Evolutionary conservation across 2,888 invertebrate species (phyloP), one percentile per base, ranked within the genome.

Genomic region (Zaprionus obscuricornis): DNA sequence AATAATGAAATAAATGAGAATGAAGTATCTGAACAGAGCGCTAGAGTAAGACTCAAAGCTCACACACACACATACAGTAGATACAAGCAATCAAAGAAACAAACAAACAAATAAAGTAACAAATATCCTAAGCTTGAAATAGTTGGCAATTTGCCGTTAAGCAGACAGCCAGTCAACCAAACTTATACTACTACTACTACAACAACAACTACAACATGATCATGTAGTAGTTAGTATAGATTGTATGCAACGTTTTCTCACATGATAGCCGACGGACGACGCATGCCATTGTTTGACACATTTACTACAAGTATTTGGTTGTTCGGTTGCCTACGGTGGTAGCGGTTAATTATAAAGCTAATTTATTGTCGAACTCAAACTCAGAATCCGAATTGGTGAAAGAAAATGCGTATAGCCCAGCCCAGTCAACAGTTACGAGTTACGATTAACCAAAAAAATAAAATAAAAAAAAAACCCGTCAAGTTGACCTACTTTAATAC

Each of bases 331-430:
- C 60, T 42, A 46, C 33, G 55, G 70, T 70, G 74, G 60, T 69
- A 65, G 60, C 74, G 29, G 57, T 54, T 74, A 74, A 74, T 69
- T 65, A 74, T 55, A 60, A 45, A 58, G 70, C 57, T 74, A 74
- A 74, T 74, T 72, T 65, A 69, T 60, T 50, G 64, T 43, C 52
- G 56, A n/a, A n/a, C n/a, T n/a, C n/a, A n/a, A n/a, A n/a, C n/a
- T n/a, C n/a, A n/a, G n/a, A n/a, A n/a, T n/a, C n/a, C n/a, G 33
- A 49, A 59, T 59, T 37, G 26, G 24, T 31, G 43, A 54, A 54
- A 71, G 72, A 71, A 72, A 72, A 62, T 72, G 47, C 52, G 42
- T 40, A n/a, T n/a, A n/a, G n/a, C n/a, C n/a, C n/a, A 37, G 39
- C 51, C 49, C 52, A 49, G 26, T 49, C 40, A 55, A 40, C 66